Evolutionary conservation across 2,888 invertebrate species (phyloP).

Genomic region (Brachyopa scutellaris): DNA sequence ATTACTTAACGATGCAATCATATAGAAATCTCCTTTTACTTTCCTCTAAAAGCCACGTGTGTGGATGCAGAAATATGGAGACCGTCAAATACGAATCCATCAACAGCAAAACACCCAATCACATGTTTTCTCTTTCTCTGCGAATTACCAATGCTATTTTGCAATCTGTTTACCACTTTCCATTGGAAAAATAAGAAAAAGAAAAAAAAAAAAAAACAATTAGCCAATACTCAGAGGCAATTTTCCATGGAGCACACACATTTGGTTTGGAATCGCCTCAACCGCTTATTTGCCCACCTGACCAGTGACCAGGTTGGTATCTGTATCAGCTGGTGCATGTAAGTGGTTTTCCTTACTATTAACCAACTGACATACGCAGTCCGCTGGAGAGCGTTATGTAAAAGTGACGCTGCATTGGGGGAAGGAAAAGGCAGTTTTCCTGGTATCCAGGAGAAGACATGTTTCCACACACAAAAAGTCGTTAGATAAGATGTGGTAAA

Average conservation of each 20-base stretch:
- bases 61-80: background rate
- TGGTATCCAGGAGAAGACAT: slow-evolving; percentile 9
- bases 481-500: slow-evolving; percentile 46
- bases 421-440: slow-evolving; percentile 44
- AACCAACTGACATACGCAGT: background rate
- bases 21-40: slow-evolving; percentile 6
- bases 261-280: background rate
- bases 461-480: background rate
- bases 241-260: slow-evolving; percentile 44
- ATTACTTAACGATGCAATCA: background rate
- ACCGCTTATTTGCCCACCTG: background rate
- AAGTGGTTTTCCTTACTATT: too few species aligned
- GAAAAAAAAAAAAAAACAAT: too few species aligned
- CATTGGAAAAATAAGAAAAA: slow-evolving; percentile 13
- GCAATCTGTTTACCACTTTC: slow-evolving; percentile 16
- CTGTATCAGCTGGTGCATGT: slow-evolving; percentile 31
- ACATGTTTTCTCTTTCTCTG: slow-evolving; percentile 46
- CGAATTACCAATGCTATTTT: slow-evolving; percentile 30
- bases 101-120: slow-evolving; percentile 18
- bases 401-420: slow-evolving; percentile 2
- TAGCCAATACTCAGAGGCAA: slow-evolving; percentile 13
- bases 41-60: slow-evolving; percentile 13
- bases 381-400: slow-evolving; percentile 48
- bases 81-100: slow-evolving; percentile 16
- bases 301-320: slow-evolving; percentile 18